phyloP scores from a whole-genome alignment of 92 coral and sea anemone species.

The Epizoanthus stellaris region DNA sequence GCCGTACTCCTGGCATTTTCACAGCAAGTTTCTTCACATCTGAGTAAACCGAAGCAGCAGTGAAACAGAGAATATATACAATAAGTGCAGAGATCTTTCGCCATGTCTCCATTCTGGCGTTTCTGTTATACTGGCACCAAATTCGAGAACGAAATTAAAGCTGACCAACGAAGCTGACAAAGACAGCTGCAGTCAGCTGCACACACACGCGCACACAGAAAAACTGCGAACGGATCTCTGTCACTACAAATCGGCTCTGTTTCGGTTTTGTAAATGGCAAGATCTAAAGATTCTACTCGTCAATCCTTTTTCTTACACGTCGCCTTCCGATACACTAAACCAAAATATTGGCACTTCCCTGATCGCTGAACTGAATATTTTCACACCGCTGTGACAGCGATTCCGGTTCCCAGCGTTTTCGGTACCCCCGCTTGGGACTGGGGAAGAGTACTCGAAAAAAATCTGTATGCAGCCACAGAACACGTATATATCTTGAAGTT shows the following conservation, averaged over 20 bases:
- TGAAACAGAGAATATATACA: neutral
- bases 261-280: neutral
- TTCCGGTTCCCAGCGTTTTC: no score
- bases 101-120: slow-evolving; percentile 8
- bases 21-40: neutral
- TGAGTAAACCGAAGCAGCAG: neutral
- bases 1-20: slow-evolving; percentile 37
- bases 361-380: neutral
- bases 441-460: no score
- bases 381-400: no score
- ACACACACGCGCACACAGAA: neutral
- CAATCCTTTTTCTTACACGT: neutral
- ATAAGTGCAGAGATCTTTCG: neutral
- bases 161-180: neutral
- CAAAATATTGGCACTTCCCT: slow-evolving; percentile 1
- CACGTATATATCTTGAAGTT: no score
- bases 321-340: neutral
- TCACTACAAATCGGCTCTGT: neutral
- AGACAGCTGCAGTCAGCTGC: neutral
- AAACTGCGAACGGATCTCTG: neutral
- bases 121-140: neutral
- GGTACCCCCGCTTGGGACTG: no score
- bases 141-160: no score
- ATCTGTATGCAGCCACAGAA: no score
- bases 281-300: neutral